Conservation (phyloP, 2,797 vertebrate genomes). For the Euthynnus affinis region DNA sequence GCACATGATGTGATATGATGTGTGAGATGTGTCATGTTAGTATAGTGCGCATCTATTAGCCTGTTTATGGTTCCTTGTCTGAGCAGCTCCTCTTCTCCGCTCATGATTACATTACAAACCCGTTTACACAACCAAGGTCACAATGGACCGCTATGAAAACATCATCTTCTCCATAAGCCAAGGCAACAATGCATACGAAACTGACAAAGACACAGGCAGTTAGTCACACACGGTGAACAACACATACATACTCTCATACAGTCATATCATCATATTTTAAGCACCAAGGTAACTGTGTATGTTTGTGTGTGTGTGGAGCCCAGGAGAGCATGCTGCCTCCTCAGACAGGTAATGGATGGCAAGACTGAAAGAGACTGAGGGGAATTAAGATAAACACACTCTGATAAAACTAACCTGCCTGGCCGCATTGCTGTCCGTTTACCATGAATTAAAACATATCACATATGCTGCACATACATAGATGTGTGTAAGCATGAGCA, state of each 20-base stretch:
- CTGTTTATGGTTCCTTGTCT: slow-evolving; percentile 77
- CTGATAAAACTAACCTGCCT: slow-evolving; percentile 77
- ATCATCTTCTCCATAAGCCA: slow-evolving; percentile 77
- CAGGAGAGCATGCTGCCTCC: slow-evolving; percentile 75
- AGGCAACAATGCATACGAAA: slow-evolving; percentile 71
- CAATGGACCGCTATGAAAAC: slow-evolving; percentile 71
- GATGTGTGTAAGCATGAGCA: slow-evolving; percentile 10
- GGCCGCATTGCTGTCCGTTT: slow-evolving; percentile 69
- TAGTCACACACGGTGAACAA: slow-evolving; percentile 70
- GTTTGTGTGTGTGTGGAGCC: slow-evolving; percentile 55
- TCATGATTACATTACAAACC: slow-evolving; percentile 79
- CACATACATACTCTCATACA: slow-evolving; percentile 50
- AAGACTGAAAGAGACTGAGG: slow-evolving; percentile 77
- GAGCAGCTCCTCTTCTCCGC: slow-evolving; percentile 63
- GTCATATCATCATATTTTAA: slow-evolving; percentile 77
- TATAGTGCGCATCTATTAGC: slow-evolving; percentile 76
- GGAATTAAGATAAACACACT: slow-evolving; percentile 85
- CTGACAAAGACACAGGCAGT: slow-evolving; percentile 70
- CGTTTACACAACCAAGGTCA: slow-evolving; percentile 80
- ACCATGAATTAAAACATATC: slow-evolving; percentile 81
- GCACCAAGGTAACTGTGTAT: slow-evolving; percentile 57
- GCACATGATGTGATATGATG: slow-evolving; percentile 31
- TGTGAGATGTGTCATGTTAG: slow-evolving; percentile 74
- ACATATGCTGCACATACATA: slow-evolving; percentile 58
- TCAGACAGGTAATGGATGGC: slow-evolving; percentile 83